These are phyloP conservation scores for Temnothorax curvispinosus DNA, from an alignment of 1,140 invertebrate species.

Conservation along the genomic window DNA sequence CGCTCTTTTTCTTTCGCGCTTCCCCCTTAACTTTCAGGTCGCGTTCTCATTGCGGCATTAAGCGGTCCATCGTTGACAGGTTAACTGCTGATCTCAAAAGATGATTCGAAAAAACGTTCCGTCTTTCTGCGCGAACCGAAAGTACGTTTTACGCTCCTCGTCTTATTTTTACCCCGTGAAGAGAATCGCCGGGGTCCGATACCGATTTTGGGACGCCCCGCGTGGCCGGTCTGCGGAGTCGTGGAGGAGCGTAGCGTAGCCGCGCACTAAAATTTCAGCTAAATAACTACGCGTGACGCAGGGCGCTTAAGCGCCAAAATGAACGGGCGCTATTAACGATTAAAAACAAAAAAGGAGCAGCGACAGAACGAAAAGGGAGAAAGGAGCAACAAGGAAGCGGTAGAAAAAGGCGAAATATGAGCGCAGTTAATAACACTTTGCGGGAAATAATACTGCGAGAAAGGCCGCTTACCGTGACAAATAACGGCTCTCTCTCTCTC, in stretches of 20 bases:
- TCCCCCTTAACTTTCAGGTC: constrained; percentile 41
- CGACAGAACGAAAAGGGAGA: constrained; percentile 72
- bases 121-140: neutral
- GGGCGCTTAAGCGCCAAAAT: constrained; percentile 78
- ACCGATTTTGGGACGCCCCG: constrained; percentile 19
- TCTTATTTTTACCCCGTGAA: neutral
- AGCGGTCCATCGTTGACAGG: constrained; percentile 52
- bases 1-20: constrained; percentile 14
- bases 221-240: constrained; percentile 4
- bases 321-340: constrained; percentile 83
- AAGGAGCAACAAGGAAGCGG: constrained; percentile 78
- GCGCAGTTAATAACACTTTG: constrained; percentile 86
- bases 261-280: constrained; percentile 78
- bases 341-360: constrained; percentile 79
- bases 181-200: neutral
- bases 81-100: constrained; percentile 51
- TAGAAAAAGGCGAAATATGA: constrained; percentile 85
- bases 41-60: constrained; percentile 53
- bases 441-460: constrained; percentile 86
- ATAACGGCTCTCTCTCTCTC: constrained; percentile 81
- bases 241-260: constrained; percentile 61
- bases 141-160: neutral
- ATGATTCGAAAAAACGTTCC: neutral
- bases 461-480: constrained; percentile 85
- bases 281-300: constrained; percentile 79